Percentiles rank a stretch among this genome's conserved stretches.
Evolutionary conservation across 2,888 invertebrate species (phyloP).

Genomic region (Cantharis lateralis): DNA sequence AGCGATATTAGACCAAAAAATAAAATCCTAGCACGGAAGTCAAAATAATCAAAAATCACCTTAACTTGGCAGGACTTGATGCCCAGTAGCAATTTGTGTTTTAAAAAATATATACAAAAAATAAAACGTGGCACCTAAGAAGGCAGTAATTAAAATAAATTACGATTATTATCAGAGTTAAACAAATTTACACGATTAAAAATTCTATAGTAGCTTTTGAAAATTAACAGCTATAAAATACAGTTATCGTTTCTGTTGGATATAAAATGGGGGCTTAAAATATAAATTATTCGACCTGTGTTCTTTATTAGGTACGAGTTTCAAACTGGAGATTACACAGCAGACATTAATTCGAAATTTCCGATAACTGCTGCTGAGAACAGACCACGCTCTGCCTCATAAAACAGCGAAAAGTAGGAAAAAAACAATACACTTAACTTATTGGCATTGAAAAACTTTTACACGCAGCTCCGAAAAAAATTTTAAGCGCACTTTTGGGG

Average conservation of each 20-base stretch:
- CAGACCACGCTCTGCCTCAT: slow-evolving; percentile 29
- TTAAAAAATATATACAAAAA: background rate
- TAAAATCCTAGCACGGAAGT: background rate
- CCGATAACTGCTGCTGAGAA: slow-evolving; percentile 39
- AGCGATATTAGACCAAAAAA: background rate
- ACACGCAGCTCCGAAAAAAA: background rate
- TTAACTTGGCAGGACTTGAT: too few species aligned
- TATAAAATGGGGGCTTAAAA: slow-evolving; percentile 42
- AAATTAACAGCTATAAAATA: slow-evolving; percentile 44
- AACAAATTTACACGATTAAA: slow-evolving; percentile 19
- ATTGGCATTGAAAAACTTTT: slow-evolving; percentile 37
- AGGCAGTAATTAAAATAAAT: slow-evolving; percentile 18
- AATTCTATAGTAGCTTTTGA: slow-evolving; percentile 32
- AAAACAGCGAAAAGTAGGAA: slow-evolving; percentile 31
- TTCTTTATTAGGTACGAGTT: slow-evolving; percentile 45
- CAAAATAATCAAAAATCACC: background rate
- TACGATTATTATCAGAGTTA: slow-evolving; percentile 3
- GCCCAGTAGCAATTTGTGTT: too few species aligned
- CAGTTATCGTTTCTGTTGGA: slow-evolving; percentile 42
- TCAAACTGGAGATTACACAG: slow-evolving; percentile 48
- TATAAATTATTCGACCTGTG: slow-evolving; percentile 42
- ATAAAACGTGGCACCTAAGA: background rate
- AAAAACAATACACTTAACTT: slow-evolving; percentile 38
- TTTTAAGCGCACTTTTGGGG: background rate
- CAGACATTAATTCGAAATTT: slow-evolving; percentile 49